Evolutionary conservation across 2,888 invertebrate species (phyloP).

Genomic region (Drosophila phalerata): DNA sequence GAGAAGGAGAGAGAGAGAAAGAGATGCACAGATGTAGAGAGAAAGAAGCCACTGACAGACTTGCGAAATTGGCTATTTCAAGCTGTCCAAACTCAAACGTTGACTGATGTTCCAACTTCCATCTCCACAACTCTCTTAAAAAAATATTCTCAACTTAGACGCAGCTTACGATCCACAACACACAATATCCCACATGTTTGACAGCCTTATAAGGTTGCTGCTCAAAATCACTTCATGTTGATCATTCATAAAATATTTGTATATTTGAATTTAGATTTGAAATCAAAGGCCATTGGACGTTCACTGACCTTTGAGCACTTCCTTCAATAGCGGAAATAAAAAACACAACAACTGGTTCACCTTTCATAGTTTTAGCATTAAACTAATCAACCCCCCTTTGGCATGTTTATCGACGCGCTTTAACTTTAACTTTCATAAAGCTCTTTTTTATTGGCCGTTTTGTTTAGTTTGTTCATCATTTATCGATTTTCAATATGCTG

Average conservation of each 20-base stretch:
- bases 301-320: slow-evolving; percentile 73
- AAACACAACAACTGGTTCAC: slow-evolving; percentile 55
- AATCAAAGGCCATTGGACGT: slow-evolving; percentile 67
- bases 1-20: neutral
- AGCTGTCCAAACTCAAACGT: slow-evolving; percentile 1
- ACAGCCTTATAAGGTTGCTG: slow-evolving; percentile 36
- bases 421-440: slow-evolving; percentile 58
- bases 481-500: slow-evolving; percentile 59
- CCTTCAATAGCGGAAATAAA: slow-evolving; percentile 56
- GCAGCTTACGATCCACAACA: slow-evolving; percentile 13
- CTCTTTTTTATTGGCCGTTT: slow-evolving; percentile 16
- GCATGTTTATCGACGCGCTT: slow-evolving; percentile 11
- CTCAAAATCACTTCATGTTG: slow-evolving; percentile 31
- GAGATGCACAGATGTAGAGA: too few relatives aligned
- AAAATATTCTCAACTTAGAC: slow-evolving; percentile 20
- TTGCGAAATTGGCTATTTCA: slow-evolving; percentile 20
- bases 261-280: slow-evolving; percentile 7
- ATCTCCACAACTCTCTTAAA: neutral
- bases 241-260: slow-evolving; percentile 24
- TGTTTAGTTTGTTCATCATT: slow-evolving; percentile 6
- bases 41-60: slow-evolving; percentile 10
- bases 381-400: slow-evolving; percentile 11
- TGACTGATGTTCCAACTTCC: slow-evolving; percentile 6
- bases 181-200: slow-evolving; percentile 28
- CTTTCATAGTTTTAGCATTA: slow-evolving; percentile 35